phyloP scores from a whole-genome alignment of 2,113 vertebrate species.

The Morone saxatilis region DNA sequence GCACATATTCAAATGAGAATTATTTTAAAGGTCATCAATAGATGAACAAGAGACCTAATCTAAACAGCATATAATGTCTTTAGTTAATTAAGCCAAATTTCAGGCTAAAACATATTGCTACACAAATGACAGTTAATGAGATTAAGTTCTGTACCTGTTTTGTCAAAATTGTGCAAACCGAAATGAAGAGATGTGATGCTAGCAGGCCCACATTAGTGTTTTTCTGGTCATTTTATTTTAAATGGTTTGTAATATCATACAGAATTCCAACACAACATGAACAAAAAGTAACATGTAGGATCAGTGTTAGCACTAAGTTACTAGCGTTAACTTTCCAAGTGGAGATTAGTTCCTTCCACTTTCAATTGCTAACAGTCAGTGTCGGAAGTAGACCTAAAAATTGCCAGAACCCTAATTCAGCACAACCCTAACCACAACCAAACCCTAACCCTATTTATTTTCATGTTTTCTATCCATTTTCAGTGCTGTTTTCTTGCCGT shows the following conservation, averaged over 20 bases:
- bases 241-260: background rate
- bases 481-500: no score
- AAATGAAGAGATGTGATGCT: background rate
- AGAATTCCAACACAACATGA: background rate
- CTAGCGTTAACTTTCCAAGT: background rate
- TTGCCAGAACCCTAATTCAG: no score
- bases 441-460: no score
- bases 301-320: background rate
- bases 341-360: no score
- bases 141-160: background rate
- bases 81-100: background rate
- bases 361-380: no score
- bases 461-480: no score
- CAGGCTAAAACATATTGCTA: background rate
- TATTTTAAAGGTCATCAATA: conserved; percentile 38
- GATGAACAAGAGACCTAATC: conserved; percentile 23
- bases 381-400: no score
- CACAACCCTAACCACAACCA: no score
- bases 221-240: no score
- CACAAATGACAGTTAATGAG: background rate
- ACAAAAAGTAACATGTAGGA: background rate
- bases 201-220: no score
- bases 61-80: conserved; percentile 38
- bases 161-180: background rate
- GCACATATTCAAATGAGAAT: conserved; percentile 62